Conservation (phyloP, 2,113 vertebrate species). For the Toxotes jaculatrix region DNA sequence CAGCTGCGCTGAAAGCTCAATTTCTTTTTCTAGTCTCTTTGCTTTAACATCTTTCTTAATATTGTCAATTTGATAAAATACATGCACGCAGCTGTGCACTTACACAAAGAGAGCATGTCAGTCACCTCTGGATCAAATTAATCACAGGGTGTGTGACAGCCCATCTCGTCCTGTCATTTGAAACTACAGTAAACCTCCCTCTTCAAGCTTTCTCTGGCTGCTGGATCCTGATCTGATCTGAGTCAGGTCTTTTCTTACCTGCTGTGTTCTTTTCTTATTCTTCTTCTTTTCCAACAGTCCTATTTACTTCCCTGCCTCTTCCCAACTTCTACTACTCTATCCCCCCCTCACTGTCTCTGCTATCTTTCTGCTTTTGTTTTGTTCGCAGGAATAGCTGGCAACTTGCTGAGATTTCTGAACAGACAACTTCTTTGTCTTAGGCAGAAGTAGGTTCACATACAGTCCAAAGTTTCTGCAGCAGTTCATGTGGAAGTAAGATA, state of each 20-base stretch:
- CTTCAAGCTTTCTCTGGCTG: background rate
- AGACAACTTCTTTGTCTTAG: background rate
- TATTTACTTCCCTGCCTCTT: background rate
- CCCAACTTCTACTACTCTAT: background rate
- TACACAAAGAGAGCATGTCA: background rate
- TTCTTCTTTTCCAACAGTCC: background rate
- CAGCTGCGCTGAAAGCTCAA: background rate
- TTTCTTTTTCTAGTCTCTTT: background rate
- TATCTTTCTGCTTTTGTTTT: background rate
- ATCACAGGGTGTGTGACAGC: constrained; percentile 14
- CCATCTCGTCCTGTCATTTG: constrained; percentile 4
- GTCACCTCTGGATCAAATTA: constrained; percentile 29
- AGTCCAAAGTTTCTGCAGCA: background rate
- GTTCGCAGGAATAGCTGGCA: background rate
- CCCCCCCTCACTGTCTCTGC: background rate
- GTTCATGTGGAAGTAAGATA: background rate
- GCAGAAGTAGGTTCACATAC: background rate
- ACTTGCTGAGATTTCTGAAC: background rate
- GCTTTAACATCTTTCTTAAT: background rate
- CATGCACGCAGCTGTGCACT: background rate
- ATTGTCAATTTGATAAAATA: background rate
- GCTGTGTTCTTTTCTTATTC: background rate
- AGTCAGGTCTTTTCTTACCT: background rate
- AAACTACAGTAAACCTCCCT: background rate
- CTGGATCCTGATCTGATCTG: background rate